Base-by-base conservation (phyloP, 2,113 vertebrate genomes). In the Aptenodytes patagonicus region DNA sequence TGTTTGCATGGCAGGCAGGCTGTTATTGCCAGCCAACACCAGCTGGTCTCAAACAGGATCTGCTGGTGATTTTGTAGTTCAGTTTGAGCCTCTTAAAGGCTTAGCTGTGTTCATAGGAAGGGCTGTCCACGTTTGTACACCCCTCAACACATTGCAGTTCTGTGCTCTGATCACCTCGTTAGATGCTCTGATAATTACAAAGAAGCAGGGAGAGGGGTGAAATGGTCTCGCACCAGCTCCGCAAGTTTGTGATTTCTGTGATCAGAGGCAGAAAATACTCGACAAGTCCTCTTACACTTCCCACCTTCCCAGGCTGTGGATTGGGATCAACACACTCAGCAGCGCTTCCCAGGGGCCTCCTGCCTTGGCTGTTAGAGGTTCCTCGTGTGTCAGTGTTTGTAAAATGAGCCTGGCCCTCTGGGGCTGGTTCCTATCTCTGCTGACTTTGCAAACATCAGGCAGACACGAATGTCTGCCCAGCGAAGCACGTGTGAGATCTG, bases 11-110 rank as follows among this genome's bases (percentile, higher is more conserved):
- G 88, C 83, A 93, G 62, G 71, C 44, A 80, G 93, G 66, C 54
- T 90, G 38, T 11, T 49, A 31, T 3, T 85, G 87, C 85, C 82
- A 92, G 71, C 82, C 90, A 93, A 79, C 79, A 77, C 54, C 83
- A 95, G 92, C 93, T 90, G 91, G 14, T 61, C 60, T 68, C 83
- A 79, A 36, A 44, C 80, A 75, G 55, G 64, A 78, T 58, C 83
- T 96, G 68, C 68, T 87, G 60, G 15, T 71, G 69, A 58, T 54
- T 77, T 57, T 91, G 17, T 25, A 54, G 34, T 10, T 73, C 57
- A 28, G 17, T 46, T 51, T 71, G 64, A 92, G 91, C 64, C 29
- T 87, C 72, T 78, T 55, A 73, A 81, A 70, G 32, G 60, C 80
- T 89, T 51, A 83, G 49, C 38, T n/a, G 54, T 17, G 19, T 20